Base-by-base conservation (phyloP, 2,113 vertebrate species). In the Mastomys natalensis region DNA sequence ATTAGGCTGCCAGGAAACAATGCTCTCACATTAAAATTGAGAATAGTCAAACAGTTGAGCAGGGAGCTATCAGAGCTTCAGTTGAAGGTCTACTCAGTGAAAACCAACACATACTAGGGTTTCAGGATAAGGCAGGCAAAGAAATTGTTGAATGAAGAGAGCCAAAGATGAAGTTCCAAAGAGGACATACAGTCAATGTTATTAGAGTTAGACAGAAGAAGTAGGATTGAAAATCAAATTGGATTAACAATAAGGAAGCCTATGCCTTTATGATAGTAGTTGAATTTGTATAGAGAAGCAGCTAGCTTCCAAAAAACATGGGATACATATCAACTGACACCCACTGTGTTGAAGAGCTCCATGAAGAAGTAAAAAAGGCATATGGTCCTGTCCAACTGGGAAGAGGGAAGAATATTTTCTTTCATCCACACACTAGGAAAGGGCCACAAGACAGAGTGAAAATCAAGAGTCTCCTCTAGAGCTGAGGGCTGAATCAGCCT, bases 1-100 rank as follows among this genome's bases (percentile, higher is more conserved):
- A 97, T 97, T 21, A 97, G 89, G 93, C 81, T 98, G 96, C 95
- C 92, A 93, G 82, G 93, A 98, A 74, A 97, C 94, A 97, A 98
- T 92, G 94, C 55, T 84, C 97, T 95, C 81, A 96, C 48, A 58
- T 95, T 98, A 96, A 97, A 98, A 97, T 92, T 29, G 94, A 96
- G 94, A 96, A 91, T n/a, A 90, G 96, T 96, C 93, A 87, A 97
- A 97, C 77, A 97, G 74, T 95, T 48, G 94, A 96, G 84, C 88
- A 94, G 0, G n/a, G 34, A 88, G n/a, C 95, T 89, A 97, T 89
- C 7, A 91, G 17, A 95, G 94, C 53, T 53, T 77, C 90, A 86
- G 95, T 66, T 9, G 93, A 78, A 51, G 64, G n/a, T 31, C 60
- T 60, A 51, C 26, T 40, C 64, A 85, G 78, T 70, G 95, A 95